Percentiles rank a stretch among this genome's conserved stretches.
phyloP scores from a whole-genome alignment of 2,888 invertebrate genomes.

The Idaea biselata region DNA sequence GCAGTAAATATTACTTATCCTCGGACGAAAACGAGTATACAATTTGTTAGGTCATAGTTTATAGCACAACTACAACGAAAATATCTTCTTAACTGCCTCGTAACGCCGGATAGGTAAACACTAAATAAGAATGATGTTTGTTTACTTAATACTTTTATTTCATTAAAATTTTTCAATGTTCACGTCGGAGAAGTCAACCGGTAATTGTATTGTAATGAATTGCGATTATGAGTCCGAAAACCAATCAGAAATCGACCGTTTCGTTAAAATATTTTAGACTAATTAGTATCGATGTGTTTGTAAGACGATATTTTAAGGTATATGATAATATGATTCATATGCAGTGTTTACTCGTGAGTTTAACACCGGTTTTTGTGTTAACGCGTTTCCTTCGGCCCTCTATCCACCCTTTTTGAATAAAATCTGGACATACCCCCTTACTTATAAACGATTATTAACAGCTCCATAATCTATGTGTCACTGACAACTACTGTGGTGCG shows the following conservation, averaged over 20 bases:
- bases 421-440: conserved; percentile 7
- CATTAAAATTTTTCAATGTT: background rate
- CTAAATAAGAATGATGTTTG: background rate
- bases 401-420: background rate
- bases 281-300: background rate
- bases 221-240: background rate
- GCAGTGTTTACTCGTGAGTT: conserved; percentile 28
- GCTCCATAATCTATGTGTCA: too few relatives aligned
- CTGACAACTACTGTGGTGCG: too few relatives aligned
- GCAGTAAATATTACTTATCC: background rate
- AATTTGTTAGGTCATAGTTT: background rate
- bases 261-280: background rate
- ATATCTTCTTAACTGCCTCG: background rate
- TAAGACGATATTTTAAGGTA: conserved; percentile 22
- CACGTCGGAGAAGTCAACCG: background rate
- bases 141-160: background rate
- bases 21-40: background rate
- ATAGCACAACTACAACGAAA: background rate
- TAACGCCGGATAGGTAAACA: background rate
- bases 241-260: background rate
- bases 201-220: background rate
- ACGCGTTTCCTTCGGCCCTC: conserved; percentile 11
- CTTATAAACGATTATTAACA: too few relatives aligned
- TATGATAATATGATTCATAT: conserved; percentile 29
- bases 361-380: conserved; percentile 22